Evolutionary conservation across 2,797 vertebrate species (phyloP), one percentile per base, ranked within the genome.

Genomic region (Rachycentron canadum): DNA sequence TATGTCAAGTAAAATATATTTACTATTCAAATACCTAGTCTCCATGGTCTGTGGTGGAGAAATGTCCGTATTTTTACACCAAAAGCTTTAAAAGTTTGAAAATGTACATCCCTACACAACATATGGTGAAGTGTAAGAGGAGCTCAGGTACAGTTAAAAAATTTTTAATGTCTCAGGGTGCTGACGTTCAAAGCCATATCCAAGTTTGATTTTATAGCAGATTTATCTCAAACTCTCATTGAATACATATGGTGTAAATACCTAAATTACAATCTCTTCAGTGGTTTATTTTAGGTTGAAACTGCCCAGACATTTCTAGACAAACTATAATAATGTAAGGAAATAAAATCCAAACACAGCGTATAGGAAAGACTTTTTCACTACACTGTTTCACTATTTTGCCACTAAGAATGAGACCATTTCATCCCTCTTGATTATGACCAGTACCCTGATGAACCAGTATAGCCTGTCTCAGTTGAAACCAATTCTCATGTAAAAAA

Each of bases 31-130:
- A 69, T 78, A 3, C 40, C 28, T 52, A 0, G 17, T 73, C 47
- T 65, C 32, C 21, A 32, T n/a, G 8, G 57, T 1, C 36, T 57
- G 5, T 49, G 23, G 12, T 26, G 25, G 7, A 10, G 11, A 60
- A 72, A 67, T n/a, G 25, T 45, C 6, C 13, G 0, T 53, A n/a
- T 41, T 52, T 69, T 68, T 52, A 30, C 55, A 64, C 56, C 7
- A 62, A n/a, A 45, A 61, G 26, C 2, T 53, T 67, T 61, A 11
- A 12, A 40, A 40, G 38, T 40, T 41, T 41, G 13, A 41, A 50
- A 30, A 38, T 1, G 11, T 59, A 21, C 36, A 17, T 78, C 30
- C 16, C 32, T 43, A 10, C 34, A 45, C 38, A 21, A 23, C n/a
- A 21, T 52, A 9, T 23, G 7, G 17, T 11, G 8, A 40, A 13